phyloP scores from a whole-genome alignment of 2,888 invertebrate genomes.

The Aspidiotus destructor region DNA sequence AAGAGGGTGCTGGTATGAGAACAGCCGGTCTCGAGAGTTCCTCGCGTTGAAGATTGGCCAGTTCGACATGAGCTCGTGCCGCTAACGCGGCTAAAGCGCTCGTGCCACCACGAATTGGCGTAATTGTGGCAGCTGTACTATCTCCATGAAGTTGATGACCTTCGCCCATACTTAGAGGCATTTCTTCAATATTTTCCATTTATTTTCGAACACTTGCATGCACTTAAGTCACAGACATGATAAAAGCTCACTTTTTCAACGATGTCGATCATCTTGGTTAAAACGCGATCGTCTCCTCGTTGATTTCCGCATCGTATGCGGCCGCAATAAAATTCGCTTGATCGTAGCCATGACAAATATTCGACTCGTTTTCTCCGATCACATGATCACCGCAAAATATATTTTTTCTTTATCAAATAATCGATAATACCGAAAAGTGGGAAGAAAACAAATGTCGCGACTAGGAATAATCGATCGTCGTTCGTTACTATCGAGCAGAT shows the following conservation, averaged over 20 bases:
- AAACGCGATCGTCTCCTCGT: slow-evolving; percentile 2
- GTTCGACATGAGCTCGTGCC: slow-evolving; percentile 30
- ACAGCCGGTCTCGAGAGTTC: slow-evolving; percentile 30
- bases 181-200: slow-evolving; percentile 25
- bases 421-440: not conserved
- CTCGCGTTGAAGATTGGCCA: slow-evolving; percentile 28
- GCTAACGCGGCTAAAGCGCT: slow-evolving; percentile 31
- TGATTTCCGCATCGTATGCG: slow-evolving; percentile 5
- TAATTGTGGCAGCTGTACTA: slow-evolving; percentile 26
- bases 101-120: slow-evolving; percentile 28
- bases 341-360: slow-evolving; percentile 6
- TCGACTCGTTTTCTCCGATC: slow-evolving; percentile 6
- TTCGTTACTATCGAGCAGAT: slow-evolving; percentile 29
- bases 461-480: slow-evolving; percentile 27
- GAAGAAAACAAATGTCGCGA: slow-evolving; percentile 1
- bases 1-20: slow-evolving; percentile 42
- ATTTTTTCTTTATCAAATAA: not conserved
- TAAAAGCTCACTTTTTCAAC: not conserved
- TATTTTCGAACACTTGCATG: slow-evolving; percentile 7
- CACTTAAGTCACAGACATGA: slow-evolving; percentile 23
- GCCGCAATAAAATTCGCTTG: not conserved
- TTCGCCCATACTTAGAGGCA: slow-evolving; percentile 28
- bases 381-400: slow-evolving; percentile 6
- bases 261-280: slow-evolving; percentile 5
- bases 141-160: slow-evolving; percentile 27